Conservation (phyloP, 2,797 vertebrate genomes). For the Aldrovandia affinis region DNA sequence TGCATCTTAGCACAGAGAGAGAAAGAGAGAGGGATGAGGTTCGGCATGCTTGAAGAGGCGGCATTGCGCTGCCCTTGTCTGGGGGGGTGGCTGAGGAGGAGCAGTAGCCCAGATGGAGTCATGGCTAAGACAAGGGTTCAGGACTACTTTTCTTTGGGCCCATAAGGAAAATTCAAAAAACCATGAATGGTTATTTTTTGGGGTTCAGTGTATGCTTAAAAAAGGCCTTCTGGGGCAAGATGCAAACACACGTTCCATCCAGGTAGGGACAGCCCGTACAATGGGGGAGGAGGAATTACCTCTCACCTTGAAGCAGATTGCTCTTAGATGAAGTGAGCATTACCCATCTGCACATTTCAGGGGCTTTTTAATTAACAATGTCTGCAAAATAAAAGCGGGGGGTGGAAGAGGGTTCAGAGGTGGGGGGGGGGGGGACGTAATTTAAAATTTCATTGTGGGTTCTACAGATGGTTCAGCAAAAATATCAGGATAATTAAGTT, state of each 20-base stretch:
- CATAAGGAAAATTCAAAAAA: slow-evolving; percentile 6
- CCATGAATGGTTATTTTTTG: slow-evolving; percentile 11
- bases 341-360: slow-evolving; percentile 86
- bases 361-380: slow-evolving; percentile 82
- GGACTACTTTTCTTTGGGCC: background rate
- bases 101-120: background rate
- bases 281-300: slow-evolving; percentile 72
- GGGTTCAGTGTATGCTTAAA: slow-evolving; percentile 10
- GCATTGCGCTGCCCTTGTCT: background rate
- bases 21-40: background rate
- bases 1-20: background rate
- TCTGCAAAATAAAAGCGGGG: slow-evolving; percentile 78
- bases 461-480: slow-evolving; percentile 80
- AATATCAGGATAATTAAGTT: slow-evolving; percentile 83
- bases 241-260: background rate
- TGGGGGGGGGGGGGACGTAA: slow-evolving; percentile 60
- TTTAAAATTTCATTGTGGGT: slow-evolving; percentile 79
- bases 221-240: background rate
- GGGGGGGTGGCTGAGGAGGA: background rate
- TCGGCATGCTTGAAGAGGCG: background rate
- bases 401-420: slow-evolving; percentile 53
- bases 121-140: background rate
- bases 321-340: slow-evolving; percentile 76
- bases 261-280: slow-evolving; percentile 51
- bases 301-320: slow-evolving; percentile 81